Evolutionary conservation across 2,113 vertebrate genomes (phyloP).

Genomic region (Archilochus colubris): DNA sequence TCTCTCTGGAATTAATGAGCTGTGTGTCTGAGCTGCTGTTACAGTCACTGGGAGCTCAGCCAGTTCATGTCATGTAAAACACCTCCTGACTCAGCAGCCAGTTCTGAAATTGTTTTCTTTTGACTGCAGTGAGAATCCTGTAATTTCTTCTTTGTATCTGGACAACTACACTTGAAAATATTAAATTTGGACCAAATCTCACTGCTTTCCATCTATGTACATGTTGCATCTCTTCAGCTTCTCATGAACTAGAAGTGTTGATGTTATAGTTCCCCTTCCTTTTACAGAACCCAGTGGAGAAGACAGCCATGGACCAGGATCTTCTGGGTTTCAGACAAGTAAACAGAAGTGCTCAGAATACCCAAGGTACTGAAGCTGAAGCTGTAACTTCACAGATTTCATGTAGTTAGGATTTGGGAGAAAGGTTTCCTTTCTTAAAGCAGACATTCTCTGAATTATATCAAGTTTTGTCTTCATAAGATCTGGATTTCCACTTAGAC

Average conservation of each 20-base stretch:
- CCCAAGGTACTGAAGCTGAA: conserved; percentile 69
- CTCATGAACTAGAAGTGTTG: not conserved
- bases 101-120: not conserved
- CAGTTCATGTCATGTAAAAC: not conserved
- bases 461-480: not conserved
- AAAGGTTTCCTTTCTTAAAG: not conserved
- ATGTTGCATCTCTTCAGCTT: not conserved
- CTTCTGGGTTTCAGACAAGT: conserved; percentile 49
- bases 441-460: not conserved
- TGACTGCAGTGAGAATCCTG: not conserved
- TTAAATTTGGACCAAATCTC: not conserved
- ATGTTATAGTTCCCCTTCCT: not conserved
- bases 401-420: not conserved
- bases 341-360: conserved; percentile 70
- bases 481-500: not conserved
- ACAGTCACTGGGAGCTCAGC: not conserved
- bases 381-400: not conserved
- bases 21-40: not conserved
- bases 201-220: not conserved
- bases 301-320: not conserved
- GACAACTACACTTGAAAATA: not conserved
- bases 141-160: not conserved
- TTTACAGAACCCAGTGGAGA: conserved; percentile 66
- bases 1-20: not conserved
- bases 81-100: not conserved